Base-by-base conservation (phyloP, 2,888 invertebrate species). In the Cheilosia grossa region DNA sequence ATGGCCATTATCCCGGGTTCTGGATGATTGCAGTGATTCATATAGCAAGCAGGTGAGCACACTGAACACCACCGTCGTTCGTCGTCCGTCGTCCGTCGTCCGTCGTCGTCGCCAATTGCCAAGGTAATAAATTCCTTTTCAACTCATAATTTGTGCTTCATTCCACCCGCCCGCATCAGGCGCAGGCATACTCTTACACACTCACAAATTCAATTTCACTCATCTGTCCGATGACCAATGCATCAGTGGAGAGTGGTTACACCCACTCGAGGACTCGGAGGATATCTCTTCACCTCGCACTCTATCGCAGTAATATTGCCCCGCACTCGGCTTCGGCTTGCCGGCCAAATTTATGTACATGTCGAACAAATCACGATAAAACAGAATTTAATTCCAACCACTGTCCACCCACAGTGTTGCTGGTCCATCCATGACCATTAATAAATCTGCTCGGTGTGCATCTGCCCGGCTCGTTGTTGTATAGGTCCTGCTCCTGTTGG, bases 301-400 rank as follows among this genome's bases (percentile, higher is more conserved):
- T 15, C 37, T 13, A 10, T 9, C 40, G 19, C 17, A 21, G 49
- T 10, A 49, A 13, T 42, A 44, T 72, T 13, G 37, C 33, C 17
- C 33, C 21, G 74, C 53, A 37, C 51, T 13, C 21, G 15, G 47
- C 61, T 69, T 42, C 30, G 30, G 30, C 30, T 30, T 30, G 58
- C 69, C 42, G 59, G 37, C 56, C 37, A 67, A 56, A 81, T 85
- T 81, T 85, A 85, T 81, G 81, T 80, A 56, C 87, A 82, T 87
- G 87, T 83, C 82, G 83, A 87, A 83, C 83, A 87, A 85, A 87
- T 87, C 87, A 85, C 87, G 87, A 87, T 87, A 87, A 87, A 87
- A 82, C 78, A 73, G 82, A 87, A 87, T 87, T 87, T 87, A 87
- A 87, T 87, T 87, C 77, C 85, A 77, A 72, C 81, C 85, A 81